These are phyloP conservation scores for Ptilonorhynchus violaceus DNA, from an alignment of 2,113 vertebrate genomes.

Conservation along the genomic window DNA sequence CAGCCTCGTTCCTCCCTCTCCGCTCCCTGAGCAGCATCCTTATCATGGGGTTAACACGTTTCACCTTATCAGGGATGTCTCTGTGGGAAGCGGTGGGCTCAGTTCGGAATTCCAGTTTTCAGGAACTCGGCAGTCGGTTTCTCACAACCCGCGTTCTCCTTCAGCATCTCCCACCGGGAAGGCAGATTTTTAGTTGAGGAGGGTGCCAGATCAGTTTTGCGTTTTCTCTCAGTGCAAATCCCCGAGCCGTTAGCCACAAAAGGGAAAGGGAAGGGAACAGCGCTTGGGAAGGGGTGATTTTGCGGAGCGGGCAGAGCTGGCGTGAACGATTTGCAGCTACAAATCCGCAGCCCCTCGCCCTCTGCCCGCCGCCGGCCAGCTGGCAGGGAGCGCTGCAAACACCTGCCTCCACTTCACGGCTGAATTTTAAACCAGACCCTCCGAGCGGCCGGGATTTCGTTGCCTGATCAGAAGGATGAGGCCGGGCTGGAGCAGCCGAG, in stretches of 20 bases:
- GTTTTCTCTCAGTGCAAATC: neutral
- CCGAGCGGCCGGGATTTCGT: neutral
- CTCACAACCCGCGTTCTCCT: neutral
- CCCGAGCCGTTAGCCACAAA: neutral
- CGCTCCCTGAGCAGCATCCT: neutral
- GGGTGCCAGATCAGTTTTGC: neutral
- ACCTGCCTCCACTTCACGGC: neutral
- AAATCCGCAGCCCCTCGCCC: constrained; percentile 46
- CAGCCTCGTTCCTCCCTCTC: neutral
- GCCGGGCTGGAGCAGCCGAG: neutral
- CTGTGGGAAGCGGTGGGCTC: neutral
- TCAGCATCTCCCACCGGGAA: neutral
- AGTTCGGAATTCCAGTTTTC: neutral
- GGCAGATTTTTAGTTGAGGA: neutral
- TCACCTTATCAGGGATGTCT: neutral
- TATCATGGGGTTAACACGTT: neutral
- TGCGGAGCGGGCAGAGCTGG: neutral
- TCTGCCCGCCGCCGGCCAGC: neutral
- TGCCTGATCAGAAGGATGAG: neutral
- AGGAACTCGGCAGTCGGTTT: neutral
- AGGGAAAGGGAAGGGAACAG: neutral
- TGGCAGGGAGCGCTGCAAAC: neutral
- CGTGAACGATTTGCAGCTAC: constrained; percentile 34
- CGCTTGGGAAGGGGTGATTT: neutral
- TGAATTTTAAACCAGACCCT: neutral